Percentiles rank a stretch among this genome's conserved stretches.
These are phyloP conservation scores for Alethe castanea DNA, from an alignment of 2,113 vertebrate species.

Conservation along the genomic window DNA sequence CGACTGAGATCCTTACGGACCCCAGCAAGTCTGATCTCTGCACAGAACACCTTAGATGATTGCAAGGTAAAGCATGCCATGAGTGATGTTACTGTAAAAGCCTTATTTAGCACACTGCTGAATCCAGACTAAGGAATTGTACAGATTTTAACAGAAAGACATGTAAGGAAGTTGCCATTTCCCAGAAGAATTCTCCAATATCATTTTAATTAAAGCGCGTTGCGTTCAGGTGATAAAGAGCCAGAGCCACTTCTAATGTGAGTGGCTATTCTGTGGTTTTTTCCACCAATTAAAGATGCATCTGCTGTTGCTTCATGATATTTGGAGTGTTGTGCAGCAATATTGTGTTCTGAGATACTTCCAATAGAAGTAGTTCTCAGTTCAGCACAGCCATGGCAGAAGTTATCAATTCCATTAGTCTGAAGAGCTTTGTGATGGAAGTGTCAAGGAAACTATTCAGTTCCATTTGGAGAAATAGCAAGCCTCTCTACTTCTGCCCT, in stretches of 20 bases:
- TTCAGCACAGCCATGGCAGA: neutral
- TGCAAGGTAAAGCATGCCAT: constrained; percentile 76
- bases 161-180: neutral
- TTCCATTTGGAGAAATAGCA: neutral
- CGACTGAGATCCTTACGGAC: constrained; percentile 71
- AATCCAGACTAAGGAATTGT: neutral
- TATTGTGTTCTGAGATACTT: neutral
- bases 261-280: neutral
- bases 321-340: neutral
- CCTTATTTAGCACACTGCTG: neutral
- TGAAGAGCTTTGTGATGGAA: neutral
- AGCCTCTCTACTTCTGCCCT: neutral
- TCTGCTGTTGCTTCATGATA: neutral
- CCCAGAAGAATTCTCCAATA: neutral
- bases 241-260: neutral
- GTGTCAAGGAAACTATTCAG: neutral
- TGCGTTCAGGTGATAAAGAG: neutral
- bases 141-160: neutral
- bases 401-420: neutral
- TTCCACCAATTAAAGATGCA: neutral
- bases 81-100: neutral
- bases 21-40: constrained; percentile 70
- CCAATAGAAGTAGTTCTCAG: neutral
- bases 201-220: neutral
- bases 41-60: constrained; percentile 68